Conservation (phyloP, 2,113 vertebrate genomes). For the Ophthalmolycus amberensis region DNA sequence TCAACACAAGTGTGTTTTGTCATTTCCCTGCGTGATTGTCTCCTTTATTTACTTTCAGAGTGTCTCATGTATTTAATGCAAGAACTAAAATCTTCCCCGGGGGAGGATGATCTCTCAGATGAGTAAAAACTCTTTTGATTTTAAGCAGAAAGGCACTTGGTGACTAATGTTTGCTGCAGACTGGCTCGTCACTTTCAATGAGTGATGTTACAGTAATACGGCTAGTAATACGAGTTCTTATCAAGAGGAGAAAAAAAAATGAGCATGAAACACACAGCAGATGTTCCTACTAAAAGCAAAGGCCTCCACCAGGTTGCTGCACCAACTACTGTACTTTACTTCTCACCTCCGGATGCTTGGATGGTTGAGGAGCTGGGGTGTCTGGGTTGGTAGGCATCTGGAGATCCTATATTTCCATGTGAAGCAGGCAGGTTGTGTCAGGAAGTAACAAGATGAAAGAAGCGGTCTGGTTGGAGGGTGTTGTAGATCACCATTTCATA, state of each 20-base stretch:
- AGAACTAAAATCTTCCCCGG: neutral
- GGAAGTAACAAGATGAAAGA: neutral
- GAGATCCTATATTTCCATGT: neutral
- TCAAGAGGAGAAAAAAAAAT: neutral
- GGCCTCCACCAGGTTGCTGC: neutral
- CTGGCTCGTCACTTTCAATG: slow-evolving; percentile 7
- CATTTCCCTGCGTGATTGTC: neutral
- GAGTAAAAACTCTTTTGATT: neutral
- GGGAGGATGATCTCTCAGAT: neutral
- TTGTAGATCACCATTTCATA: neutral
- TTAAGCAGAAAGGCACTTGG: neutral
- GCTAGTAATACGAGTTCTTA: slow-evolving; percentile 1
- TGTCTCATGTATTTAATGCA: neutral
- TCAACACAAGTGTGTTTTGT: neutral
- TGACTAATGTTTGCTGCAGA: slow-evolving; percentile 23
- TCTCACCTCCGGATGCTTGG: slow-evolving; percentile 29
- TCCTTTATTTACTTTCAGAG: neutral
- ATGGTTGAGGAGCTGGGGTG: neutral
- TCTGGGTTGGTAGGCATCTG: neutral
- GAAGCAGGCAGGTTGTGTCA: neutral
- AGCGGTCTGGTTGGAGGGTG: neutral
- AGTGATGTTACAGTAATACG: neutral
- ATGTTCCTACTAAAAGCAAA: neutral
- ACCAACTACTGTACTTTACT: neutral
- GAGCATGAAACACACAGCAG: neutral